Base-by-base conservation (phyloP, 2,797 vertebrate species). In the Pelobates cultripes region DNA sequence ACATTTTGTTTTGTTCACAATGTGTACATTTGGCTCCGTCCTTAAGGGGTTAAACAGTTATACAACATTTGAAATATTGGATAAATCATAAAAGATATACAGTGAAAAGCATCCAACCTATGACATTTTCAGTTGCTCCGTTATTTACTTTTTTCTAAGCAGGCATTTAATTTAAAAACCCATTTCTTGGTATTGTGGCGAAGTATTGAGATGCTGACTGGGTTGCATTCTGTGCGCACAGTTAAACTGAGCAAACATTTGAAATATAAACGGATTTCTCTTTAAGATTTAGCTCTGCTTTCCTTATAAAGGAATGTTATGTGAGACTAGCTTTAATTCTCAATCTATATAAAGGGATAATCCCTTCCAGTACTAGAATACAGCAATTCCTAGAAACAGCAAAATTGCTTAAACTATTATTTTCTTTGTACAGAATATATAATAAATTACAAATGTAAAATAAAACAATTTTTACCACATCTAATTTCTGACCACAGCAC, bases 131-230 rank as follows among this genome's bases (percentile, higher is more conserved):
- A 10, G 14, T 74, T 73, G 64, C 71, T 66, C 63, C 63, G 66
- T 64, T 81, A 71, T 71, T 81, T 81, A 71, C 76, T 81, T 81
- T 78, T 71, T 40, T 14, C 14, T 47, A 76, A 28, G 41, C 76
- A 67, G 53, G 57, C 69, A 77, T 73, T 82, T 53, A 60, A 55
- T 71, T 81, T 77, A 67, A 40, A 10, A 77, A 51, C 47, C 60
- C 63, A 57, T 74, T 77, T 82, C 77, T 72, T n/a, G 28, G 40
- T 15, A n/a, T 60, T 75, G 40, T 70, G 53, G 64, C 43, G 57
- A 73, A 75, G 60, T 64, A 75, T 81, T 81, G 63, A 75, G 70
- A 72, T 72, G 66, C 43, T 7, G 67, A 28, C 17, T 43, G 4
- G 10, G 42, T 13, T 45, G 51, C 72, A 75, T 81, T 64, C 72